Evolutionary conservation across 2,113 vertebrate species (phyloP).

Genomic region (Nesogale talazaci): DNA sequence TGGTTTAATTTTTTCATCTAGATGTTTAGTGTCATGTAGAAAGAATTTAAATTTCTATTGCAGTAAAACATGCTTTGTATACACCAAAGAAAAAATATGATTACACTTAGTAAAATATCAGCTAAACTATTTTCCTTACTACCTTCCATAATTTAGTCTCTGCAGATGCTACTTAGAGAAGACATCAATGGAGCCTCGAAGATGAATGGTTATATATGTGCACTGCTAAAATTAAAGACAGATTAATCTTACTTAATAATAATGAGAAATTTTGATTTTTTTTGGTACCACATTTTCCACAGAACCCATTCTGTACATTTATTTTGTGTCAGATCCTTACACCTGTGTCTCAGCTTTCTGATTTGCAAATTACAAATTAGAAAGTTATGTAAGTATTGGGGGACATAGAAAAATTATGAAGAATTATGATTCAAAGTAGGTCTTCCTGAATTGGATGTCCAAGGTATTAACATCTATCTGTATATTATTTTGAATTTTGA

Average conservation of each 20-base stretch:
- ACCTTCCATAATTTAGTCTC: conserved; percentile 30
- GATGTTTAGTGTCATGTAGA: conserved; percentile 14
- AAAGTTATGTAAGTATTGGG: neutral
- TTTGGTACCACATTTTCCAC: neutral
- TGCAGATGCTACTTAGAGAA: neutral
- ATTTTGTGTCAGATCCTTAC: neutral
- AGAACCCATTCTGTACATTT: neutral
- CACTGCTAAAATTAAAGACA: neutral
- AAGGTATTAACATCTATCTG: neutral
- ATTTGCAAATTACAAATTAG: neutral
- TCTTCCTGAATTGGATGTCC: neutral
- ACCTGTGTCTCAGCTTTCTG: neutral
- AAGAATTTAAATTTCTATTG: conserved; percentile 51
- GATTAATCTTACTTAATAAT: neutral
- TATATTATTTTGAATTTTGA: neutral
- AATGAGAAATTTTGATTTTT: neutral
- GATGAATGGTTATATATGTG: neutral
- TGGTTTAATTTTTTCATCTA: conserved; percentile 58
- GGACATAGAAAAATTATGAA: neutral
- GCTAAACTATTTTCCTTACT: neutral
- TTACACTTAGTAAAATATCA: conserved; percentile 39
- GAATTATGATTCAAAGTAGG: neutral
- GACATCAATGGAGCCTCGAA: neutral
- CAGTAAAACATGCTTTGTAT: conserved; percentile 3
- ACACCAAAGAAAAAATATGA: neutral